Conservation (phyloP, 2,888 invertebrate genomes). For the Nemoura dubitans region DNA sequence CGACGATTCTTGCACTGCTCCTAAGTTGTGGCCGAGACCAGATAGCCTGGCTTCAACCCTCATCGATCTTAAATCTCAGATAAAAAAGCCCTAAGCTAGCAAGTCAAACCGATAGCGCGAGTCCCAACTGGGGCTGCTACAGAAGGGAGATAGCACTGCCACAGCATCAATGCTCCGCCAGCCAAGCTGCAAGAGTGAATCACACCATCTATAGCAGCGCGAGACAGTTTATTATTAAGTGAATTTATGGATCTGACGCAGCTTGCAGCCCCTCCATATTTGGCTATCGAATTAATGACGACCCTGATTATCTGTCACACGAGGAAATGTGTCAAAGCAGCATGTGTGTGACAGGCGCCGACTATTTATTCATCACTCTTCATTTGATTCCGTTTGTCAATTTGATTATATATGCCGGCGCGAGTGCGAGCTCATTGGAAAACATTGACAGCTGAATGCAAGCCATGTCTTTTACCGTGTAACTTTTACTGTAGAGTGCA, state of each 20-base stretch:
- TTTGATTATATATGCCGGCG: not conserved
- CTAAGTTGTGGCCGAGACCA: too few relatives aligned
- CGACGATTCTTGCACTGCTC: too few relatives aligned
- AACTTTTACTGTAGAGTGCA: too few relatives aligned
- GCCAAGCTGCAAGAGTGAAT: not conserved
- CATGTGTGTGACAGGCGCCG: not conserved
- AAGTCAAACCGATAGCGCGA: not conserved
- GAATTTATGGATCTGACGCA: not conserved
- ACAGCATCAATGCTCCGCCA: not conserved
- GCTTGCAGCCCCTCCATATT: not conserved
- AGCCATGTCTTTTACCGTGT: too few relatives aligned
- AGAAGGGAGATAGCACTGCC: not conserved
- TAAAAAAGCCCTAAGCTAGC: conserved; percentile 4
- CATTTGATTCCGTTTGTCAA: not conserved
- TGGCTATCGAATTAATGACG: not conserved
- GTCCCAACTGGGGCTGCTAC: not conserved
- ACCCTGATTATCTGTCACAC: not conserved
- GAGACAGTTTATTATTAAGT: not conserved
- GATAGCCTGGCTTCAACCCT: too few relatives aligned
- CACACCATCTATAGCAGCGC: not conserved
- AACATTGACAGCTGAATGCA: too few relatives aligned
- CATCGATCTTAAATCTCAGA: not conserved
- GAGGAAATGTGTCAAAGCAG: not conserved
- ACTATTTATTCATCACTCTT: not conserved
- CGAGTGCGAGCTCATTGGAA: too few relatives aligned